Evolutionary conservation across 2,113 vertebrate species (phyloP), one percentile per base, ranked within the genome.

Genomic region (Pelusios castaneus): DNA sequence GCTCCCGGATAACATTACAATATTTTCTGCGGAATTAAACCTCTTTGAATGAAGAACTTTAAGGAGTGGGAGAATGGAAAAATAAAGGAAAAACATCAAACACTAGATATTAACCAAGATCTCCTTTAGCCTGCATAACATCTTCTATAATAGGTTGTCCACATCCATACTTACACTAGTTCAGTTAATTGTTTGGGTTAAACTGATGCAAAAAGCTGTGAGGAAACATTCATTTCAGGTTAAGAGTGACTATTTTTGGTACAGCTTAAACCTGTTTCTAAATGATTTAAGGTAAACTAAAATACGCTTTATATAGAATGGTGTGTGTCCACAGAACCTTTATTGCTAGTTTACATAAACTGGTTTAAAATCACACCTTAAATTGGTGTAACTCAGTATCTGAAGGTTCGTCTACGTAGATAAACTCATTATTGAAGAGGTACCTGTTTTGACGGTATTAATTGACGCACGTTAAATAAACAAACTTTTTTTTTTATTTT

Each of bases 371-470:
- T 67, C 63, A 67, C 34, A n/a, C 31, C 17, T 75, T 75, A 75
- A 75, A 75, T 41, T 43, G 70, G 70, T 41, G n/a, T 43, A 43
- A 25, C 70, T 43, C 41, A 11, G 22, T 27, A 14, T 43, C 24
- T 25, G 22, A 75, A 24, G 70, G 70, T 12, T 75, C 27, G 70
- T 75, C 38, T 41, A 43, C 25, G 6, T 70, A 67, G 45, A 87
- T 83, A 88, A 89, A 86, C 45, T 75, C 0, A 0, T 81, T 91
- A 41, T 84, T 43, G 2, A 51, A 93, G 22, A 58, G 85, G 63
- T 79, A 91, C 89, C 77, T 85, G 86, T 75, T 89, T 55, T 89
- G 45, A 89, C 55, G 89, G 63, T 34, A 85, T 84, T 79, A 56
- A 55, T 80, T 80, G 80, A 87, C 85, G 54, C 49, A 84, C 89